Evolutionary conservation across 2,797 vertebrate genomes (phyloP), one percentile per base, ranked within the genome.

Genomic region (Peromyscus aztecus): DNA sequence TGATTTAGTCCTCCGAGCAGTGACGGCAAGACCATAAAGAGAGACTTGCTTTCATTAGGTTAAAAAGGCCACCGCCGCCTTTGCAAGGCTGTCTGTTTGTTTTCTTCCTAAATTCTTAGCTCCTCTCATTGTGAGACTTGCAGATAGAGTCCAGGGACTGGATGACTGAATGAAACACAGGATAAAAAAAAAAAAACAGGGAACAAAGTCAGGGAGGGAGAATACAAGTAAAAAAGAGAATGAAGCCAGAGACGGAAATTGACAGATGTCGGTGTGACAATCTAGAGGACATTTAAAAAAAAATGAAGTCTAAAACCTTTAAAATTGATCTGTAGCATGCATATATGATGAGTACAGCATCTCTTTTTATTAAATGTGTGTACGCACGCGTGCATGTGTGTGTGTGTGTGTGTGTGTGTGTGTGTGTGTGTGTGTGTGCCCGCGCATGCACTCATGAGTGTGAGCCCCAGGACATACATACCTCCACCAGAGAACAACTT

Each of bases 1-100:
- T 97, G 96, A 96, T 94, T 96, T 89, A 94, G 94, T 89, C 67
- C 93, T 94, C 29, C 81, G 75, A 92, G 77, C 94, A 80, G 46
- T 0, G 37, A 78, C 29, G 40, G 88, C 89, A 29, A 88, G 81
- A 77, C 91, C 69, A 75, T 95, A 95, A 93, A 61, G 78, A 65
- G 69, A 82, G 91, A 96, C 24, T 88, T 80, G 31, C 90, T 93
- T 91, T 83, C 89, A 82, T 93, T 76, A 77, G 31, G 83, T 46
- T 37, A 43, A 31, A 43, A 94, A 78, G 83, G 80, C 89, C n/a
- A n/a, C n/a, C 93, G 78, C 78, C 21, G n/a, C 63, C 52, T 34
- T 2, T 24, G 29, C 46, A 4, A 12, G 40, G 3, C 31, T 4
- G 11, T 31, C 61, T 75, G 59, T 78, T 52, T 76, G 52, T 73